Conservation (phyloP, 2,113 vertebrate species). For the Pimephales promelas region DNA sequence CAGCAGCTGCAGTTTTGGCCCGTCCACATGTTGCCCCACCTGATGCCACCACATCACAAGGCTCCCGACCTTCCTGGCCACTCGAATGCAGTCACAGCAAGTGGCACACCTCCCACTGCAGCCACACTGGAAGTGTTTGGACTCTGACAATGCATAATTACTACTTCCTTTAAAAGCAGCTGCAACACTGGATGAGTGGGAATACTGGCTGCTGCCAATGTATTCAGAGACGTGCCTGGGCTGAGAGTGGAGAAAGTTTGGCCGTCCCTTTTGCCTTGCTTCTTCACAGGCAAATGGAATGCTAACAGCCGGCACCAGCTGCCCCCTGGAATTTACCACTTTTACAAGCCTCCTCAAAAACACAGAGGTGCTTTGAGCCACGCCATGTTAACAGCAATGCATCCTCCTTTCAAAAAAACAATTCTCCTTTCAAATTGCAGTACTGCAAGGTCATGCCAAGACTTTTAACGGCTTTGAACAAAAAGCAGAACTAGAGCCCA, state of each 20-base stretch:
- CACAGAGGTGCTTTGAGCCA: constrained; percentile 25
- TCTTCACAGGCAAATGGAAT: constrained; percentile 63
- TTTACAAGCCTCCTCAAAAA: constrained; percentile 69
- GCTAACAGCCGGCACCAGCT: constrained; percentile 77
- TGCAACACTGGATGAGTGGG: constrained; percentile 19
- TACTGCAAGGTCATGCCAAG: constrained; percentile 26
- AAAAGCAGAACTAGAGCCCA: not conserved
- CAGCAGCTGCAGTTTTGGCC: constrained; percentile 34
- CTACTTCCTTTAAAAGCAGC: constrained; percentile 31
- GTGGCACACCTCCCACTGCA: not conserved
- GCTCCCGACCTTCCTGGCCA: not conserved
- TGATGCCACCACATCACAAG: constrained; percentile 18
- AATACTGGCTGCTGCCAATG: constrained; percentile 21
- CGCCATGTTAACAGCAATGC: constrained; percentile 28
- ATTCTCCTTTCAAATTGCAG: constrained; percentile 46
- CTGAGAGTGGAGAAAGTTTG: constrained; percentile 33
- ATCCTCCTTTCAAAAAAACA: constrained; percentile 35
- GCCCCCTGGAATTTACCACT: constrained; percentile 73
- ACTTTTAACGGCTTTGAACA: not conserved
- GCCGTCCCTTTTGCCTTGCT: not conserved
- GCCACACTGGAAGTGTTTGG: not conserved
- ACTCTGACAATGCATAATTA: constrained; percentile 39
- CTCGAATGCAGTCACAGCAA: constrained; percentile 15
- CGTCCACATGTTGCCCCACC: constrained; percentile 45
- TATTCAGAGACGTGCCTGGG: constrained; percentile 23